Percentiles rank a stretch among this genome's conserved stretches.
Evolutionary conservation across 2,888 invertebrate genomes (phyloP).

Genomic region (Temnothorax rugatulus): DNA sequence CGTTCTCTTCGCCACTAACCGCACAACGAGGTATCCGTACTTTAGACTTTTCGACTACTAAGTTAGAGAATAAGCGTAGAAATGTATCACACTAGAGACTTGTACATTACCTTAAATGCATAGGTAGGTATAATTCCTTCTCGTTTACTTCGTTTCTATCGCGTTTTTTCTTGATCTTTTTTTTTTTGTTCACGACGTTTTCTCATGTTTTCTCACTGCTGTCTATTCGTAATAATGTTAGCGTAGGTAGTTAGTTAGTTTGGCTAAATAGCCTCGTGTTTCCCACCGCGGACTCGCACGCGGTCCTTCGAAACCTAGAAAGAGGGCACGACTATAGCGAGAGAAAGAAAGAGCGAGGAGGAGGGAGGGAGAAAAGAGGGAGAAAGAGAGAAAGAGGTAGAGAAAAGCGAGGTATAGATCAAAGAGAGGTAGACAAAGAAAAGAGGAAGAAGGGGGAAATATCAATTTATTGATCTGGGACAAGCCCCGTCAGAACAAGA

Average conservation of each 20-base stretch:
- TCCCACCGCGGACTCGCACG: constrained; percentile 41
- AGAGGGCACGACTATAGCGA: not conserved
- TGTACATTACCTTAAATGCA: constrained; percentile 84
- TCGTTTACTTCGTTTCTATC: constrained; percentile 47
- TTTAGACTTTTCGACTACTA: constrained; percentile 79
- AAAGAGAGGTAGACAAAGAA: constrained; percentile 15
- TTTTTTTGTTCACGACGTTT: constrained; percentile 32
- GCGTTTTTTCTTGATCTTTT: constrained; percentile 14
- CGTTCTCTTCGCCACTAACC: constrained; percentile 69
- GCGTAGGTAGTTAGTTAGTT: constrained; percentile 62
- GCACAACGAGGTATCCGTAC: constrained; percentile 76
- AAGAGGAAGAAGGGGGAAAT: not conserved
- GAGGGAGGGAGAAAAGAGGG: constrained; percentile 16
- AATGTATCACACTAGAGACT: constrained; percentile 85
- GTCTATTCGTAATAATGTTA: constrained; percentile 61
- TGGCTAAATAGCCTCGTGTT: constrained; percentile 59
- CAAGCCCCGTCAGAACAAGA: constrained; percentile 35
- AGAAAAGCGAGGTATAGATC: constrained; percentile 13
- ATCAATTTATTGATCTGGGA: constrained; percentile 52
- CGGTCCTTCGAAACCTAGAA: constrained; percentile 30
- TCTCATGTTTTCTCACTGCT: constrained; percentile 37
- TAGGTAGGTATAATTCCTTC: constrained; percentile 78
- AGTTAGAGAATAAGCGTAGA: constrained; percentile 85
- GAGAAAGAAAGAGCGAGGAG: not conserved
- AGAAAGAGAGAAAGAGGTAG: not conserved